Evolutionary conservation across 1,140 invertebrate species (phyloP).

Genomic region (Semibalanus balanoides): DNA sequence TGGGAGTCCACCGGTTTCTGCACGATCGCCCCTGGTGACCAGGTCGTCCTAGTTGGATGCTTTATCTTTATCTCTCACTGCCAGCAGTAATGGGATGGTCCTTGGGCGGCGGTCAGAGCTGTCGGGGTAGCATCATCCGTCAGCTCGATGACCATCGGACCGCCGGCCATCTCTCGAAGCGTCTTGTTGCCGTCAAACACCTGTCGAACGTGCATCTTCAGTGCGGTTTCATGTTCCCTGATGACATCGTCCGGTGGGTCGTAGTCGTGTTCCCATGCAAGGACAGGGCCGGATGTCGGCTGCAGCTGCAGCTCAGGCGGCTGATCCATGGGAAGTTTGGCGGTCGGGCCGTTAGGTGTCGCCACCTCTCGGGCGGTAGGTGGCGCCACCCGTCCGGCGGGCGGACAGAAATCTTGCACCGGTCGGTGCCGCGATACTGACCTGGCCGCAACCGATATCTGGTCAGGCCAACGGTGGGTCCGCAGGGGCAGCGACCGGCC

Average conservation of each 20-base stretch:
- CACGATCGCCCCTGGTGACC: constrained; percentile 9
- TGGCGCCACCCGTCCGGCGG: no score
- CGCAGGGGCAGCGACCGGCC: no score
- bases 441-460: no score
- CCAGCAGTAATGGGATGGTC: constrained; percentile 13
- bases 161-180: constrained; percentile 7
- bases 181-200: neutral
- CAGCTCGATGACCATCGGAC: neutral
- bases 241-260: neutral
- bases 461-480: no score
- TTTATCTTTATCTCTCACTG: constrained; percentile 3
- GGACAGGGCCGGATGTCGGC: neutral
- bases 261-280: neutral
- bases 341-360: no score
- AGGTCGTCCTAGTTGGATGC: constrained; percentile 14
- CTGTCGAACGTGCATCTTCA: neutral
- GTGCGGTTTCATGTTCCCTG: neutral
- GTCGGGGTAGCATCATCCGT: no score
- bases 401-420: no score
- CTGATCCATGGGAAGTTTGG: no score
- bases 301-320: no score
- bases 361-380: no score
- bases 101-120: neutral
- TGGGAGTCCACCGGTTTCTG: constrained; percentile 9
- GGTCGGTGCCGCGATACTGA: no score